A percentile compares a stretch with the other conserved stretches of the same genome.
These are phyloP conservation scores for Pterocles orientalis DNA, from an alignment of 2,113 vertebrate genomes.

Conservation along the genomic window DNA sequence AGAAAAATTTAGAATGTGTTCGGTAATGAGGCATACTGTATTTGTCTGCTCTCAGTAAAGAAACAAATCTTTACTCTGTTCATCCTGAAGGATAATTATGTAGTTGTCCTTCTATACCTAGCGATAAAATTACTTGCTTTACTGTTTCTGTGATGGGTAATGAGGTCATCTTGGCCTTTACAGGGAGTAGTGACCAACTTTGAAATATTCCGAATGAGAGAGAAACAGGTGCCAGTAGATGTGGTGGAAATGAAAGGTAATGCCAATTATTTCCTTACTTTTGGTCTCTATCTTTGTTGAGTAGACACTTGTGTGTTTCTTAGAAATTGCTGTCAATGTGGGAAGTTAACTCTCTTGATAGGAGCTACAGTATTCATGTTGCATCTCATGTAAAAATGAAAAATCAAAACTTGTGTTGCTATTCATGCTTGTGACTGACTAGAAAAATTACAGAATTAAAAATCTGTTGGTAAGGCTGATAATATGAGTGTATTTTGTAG, in stretches of 20 bases:
- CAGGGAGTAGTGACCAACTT: constrained; percentile 99
- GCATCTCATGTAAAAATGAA: neutral
- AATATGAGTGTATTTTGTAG: neutral
- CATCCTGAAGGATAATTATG: neutral
- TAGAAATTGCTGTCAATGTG: neutral
- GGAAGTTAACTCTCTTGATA: neutral
- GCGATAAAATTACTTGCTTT: neutral
- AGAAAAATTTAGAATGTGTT: neutral
- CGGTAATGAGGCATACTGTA: neutral
- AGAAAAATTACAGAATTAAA: neutral
- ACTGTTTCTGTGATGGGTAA: neutral
- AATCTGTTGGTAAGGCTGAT: neutral
- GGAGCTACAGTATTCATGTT: neutral
- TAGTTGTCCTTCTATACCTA: neutral
- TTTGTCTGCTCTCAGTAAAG: neutral
- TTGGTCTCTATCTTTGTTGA: neutral
- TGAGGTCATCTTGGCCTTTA: neutral
- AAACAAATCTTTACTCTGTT: neutral
- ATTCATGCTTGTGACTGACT: neutral
- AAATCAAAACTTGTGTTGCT: neutral
- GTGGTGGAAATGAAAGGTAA: constrained; percentile 99
- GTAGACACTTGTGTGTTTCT: neutral
- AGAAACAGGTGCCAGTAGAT: constrained; percentile 98
- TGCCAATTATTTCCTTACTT: neutral
- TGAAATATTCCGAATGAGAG: constrained; percentile 99